Evolutionary conservation across 1,140 invertebrate species (phyloP).

Genomic region (Tetragonula clypearis): DNA sequence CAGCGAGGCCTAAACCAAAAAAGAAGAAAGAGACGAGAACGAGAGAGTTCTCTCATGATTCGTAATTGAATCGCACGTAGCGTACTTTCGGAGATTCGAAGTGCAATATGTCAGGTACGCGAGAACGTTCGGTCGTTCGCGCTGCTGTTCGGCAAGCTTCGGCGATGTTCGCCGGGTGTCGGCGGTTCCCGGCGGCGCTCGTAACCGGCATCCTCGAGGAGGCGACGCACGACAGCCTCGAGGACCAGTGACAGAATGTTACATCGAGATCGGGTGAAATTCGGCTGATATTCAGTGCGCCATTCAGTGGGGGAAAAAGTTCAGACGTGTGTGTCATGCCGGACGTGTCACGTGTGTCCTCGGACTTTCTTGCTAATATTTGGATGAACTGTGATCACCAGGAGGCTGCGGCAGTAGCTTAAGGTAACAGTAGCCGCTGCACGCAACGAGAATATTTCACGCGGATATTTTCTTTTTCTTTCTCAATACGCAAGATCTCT

Average conservation of each 20-base stretch:
- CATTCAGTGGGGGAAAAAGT: slow-evolving; percentile 4
- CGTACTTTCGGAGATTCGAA: slow-evolving; percentile 19
- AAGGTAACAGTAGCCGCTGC: slow-evolving; percentile 22
- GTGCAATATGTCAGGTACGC: slow-evolving; percentile 48
- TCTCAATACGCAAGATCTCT: neutral
- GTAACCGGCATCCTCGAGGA: slow-evolving; percentile 58
- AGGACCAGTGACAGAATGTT: slow-evolving; percentile 55
- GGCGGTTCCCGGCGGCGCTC: slow-evolving; percentile 29
- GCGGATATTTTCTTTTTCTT: slow-evolving; percentile 11
- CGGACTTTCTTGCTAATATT: neutral
- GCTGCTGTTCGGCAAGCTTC: slow-evolving; percentile 27
- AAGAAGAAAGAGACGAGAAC: neutral
- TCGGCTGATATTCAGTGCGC: slow-evolving; percentile 31
- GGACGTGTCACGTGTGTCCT: neutral
- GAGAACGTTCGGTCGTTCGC: slow-evolving; percentile 36
- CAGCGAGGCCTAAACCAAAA: no score
- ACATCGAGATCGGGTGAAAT: slow-evolving; percentile 51
- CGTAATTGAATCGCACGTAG: neutral
- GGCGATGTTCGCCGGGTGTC: slow-evolving; percentile 41
- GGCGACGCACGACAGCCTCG: slow-evolving; percentile 46
- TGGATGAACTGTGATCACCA: neutral
- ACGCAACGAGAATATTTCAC: neutral
- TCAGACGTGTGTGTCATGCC: slow-evolving; percentile 23
- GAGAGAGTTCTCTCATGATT: neutral
- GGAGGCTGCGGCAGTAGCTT: neutral